Evolutionary conservation across 2,113 vertebrate species (phyloP).

Genomic region (Paradisaea rubra): DNA sequence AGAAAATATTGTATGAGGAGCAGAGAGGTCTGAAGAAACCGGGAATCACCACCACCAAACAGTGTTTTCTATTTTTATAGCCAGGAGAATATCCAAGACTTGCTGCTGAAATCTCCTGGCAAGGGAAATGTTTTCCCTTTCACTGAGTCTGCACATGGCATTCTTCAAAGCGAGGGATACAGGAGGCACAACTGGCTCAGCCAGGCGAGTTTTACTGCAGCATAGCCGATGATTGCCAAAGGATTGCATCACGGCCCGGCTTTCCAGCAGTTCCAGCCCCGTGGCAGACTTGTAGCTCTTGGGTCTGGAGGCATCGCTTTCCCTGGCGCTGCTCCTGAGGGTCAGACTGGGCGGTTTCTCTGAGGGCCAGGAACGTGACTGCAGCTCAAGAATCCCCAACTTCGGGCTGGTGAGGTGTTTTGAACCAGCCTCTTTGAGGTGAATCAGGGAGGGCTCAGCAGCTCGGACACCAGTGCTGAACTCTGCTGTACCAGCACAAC

Average conservation of each 20-base stretch:
- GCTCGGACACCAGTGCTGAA: neutral
- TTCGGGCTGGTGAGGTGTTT: neutral
- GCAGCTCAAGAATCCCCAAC: neutral
- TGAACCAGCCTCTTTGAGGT: neutral
- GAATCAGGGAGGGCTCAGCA: neutral
- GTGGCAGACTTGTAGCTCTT: neutral
- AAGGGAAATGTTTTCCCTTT: neutral
- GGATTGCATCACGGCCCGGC: neutral
- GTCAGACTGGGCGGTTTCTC: neutral
- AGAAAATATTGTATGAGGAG: neutral
- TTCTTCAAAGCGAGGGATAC: neutral
- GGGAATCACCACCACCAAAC: neutral
- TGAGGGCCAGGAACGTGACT: neutral
- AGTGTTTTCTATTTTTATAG: neutral
- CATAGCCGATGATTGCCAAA: neutral
- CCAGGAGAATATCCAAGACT: neutral
- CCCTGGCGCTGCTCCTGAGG: neutral
- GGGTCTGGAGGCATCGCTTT: neutral
- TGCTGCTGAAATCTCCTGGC: neutral
- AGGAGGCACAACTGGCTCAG: neutral
- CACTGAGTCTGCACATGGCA: neutral
- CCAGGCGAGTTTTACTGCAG: neutral
- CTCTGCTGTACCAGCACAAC: neutral
- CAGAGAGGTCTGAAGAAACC: neutral
- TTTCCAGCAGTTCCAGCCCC: neutral